A percentile compares a stretch with the other conserved stretches of the same genome.
Evolutionary conservation across 2,888 invertebrate genomes (phyloP).

Genomic region (Amblyjoppa fuscipennis): DNA sequence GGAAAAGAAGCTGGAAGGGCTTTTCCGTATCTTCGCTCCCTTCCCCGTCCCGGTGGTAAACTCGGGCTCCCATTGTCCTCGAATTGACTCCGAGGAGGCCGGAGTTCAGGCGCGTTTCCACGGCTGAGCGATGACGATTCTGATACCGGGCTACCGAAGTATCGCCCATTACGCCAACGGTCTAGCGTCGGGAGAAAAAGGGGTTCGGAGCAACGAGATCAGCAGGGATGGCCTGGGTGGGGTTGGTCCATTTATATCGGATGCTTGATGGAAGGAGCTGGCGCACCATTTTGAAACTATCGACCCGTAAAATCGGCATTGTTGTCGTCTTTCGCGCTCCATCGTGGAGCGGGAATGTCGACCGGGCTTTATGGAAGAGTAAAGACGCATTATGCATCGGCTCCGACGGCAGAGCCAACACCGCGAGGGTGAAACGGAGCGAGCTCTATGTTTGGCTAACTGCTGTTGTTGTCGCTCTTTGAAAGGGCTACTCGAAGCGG

Average conservation of each 20-base stretch:
- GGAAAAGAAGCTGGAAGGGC: constrained; percentile 27
- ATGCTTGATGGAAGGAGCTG: constrained; percentile 72
- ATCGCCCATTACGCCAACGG: constrained; percentile 29
- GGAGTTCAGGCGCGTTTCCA: constrained; percentile 32
- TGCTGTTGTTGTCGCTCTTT: constrained; percentile 66
- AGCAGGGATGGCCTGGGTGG: constrained; percentile 43
- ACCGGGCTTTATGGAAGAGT: constrained; percentile 40
- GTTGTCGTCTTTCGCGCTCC: constrained; percentile 72
- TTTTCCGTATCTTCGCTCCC: constrained; percentile 8
- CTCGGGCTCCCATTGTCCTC: constrained; percentile 75
- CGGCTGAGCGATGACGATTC: constrained; percentile 31
- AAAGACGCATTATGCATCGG: neutral
- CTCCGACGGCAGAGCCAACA: constrained; percentile 9
- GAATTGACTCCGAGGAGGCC: constrained; percentile 77
- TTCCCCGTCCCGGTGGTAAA: constrained; percentile 45
- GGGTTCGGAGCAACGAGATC: constrained; percentile 9
- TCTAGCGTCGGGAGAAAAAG: neutral
- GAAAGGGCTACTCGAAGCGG: constrained; percentile 2
- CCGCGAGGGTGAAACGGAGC: constrained; percentile 55
- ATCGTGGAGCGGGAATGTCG: constrained; percentile 43
- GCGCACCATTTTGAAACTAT: constrained; percentile 78
- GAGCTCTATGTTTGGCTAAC: constrained; percentile 75
- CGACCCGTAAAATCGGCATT: constrained; percentile 82
- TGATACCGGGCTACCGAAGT: neutral
- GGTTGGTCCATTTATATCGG: constrained; percentile 38